A percentile compares a stretch with the other conserved stretches of the same genome.
phyloP scores from a whole-genome alignment of 2,113 vertebrate species.

The Gobiocypris rarus region DNA sequence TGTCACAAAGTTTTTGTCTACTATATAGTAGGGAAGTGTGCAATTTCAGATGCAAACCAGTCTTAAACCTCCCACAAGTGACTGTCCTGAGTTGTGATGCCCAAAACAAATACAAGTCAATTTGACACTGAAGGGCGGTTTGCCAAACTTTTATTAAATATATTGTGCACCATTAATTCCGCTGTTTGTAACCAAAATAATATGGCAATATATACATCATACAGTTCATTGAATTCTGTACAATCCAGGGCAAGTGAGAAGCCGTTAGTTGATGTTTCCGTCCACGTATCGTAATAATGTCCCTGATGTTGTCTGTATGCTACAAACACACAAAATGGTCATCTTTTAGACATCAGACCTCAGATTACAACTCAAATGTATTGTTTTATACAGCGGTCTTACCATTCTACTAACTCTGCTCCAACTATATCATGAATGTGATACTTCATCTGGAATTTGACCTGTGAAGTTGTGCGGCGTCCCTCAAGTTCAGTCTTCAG shows the following conservation, averaged over 20 bases:
- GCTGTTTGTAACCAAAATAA: neutral
- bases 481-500: slow-evolving; percentile 80
- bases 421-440: slow-evolving; percentile 88
- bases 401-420: slow-evolving; percentile 89
- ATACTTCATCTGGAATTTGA: slow-evolving; percentile 86
- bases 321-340: slow-evolving; percentile 55
- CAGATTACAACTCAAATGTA: neutral
- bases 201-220: slow-evolving; percentile 11
- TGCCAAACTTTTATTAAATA: neutral
- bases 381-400: slow-evolving; percentile 26
- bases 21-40: no score
- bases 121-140: neutral
- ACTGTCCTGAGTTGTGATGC: neutral
- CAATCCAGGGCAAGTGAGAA: neutral
- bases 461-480: slow-evolving; percentile 69
- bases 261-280: slow-evolving; percentile 63
- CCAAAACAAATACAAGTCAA: neutral
- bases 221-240: neutral
- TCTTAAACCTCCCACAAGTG: neutral
- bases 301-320: slow-evolving; percentile 83
- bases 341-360: neutral
- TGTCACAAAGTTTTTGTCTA: no score
- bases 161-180: neutral
- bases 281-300: slow-evolving; percentile 81
- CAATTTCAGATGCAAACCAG: no score